A percentile compares a stretch with the other conserved stretches of the same genome.
These are phyloP conservation scores for Ochropleura leucogaster DNA, from an alignment of 2,888 invertebrate species.

Conservation along the genomic window DNA sequence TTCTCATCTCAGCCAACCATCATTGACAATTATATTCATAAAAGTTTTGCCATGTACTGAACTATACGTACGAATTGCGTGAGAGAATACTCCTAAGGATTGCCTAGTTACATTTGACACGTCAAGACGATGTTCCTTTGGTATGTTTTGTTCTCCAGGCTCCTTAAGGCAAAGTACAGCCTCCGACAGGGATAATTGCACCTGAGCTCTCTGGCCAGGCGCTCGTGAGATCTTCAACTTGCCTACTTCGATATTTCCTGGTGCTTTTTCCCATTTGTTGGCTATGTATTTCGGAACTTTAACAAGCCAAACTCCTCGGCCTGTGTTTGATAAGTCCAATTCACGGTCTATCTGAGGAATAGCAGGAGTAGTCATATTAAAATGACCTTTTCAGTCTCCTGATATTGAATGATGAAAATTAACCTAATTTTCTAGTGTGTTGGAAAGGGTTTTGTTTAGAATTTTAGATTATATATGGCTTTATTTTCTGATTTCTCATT, in stretches of 20 bases:
- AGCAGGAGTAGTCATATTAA: constrained; percentile 71
- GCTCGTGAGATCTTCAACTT: constrained; percentile 96
- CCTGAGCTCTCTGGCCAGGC: constrained; percentile 96
- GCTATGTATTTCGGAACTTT: constrained; percentile 99
- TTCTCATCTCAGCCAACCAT: too few species aligned
- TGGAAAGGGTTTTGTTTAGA: not conserved
- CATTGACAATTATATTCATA: not conserved
- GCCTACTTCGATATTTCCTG: constrained; percentile 98
- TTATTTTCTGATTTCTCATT: not conserved
- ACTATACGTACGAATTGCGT: constrained; percentile 92
- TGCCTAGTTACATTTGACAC: constrained; percentile 97
- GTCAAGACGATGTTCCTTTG: constrained; percentile 97
- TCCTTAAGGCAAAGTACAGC: constrained; percentile 95
- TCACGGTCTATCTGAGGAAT: constrained; percentile 93
- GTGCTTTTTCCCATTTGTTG: constrained; percentile 97
- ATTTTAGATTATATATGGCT: not conserved
- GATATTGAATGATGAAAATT: not conserved
- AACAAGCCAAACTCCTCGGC: constrained; percentile 98
- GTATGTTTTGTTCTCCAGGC: constrained; percentile 95
- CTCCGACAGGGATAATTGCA: constrained; percentile 95
- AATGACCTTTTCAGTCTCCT: not conserved
- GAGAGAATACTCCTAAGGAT: constrained; percentile 97
- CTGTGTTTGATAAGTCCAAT: constrained; percentile 96
- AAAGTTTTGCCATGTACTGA: not conserved
- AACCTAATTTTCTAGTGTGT: not conserved